Conservation (phyloP, 2,888 invertebrate species). For the Plagodis pulveraria region DNA sequence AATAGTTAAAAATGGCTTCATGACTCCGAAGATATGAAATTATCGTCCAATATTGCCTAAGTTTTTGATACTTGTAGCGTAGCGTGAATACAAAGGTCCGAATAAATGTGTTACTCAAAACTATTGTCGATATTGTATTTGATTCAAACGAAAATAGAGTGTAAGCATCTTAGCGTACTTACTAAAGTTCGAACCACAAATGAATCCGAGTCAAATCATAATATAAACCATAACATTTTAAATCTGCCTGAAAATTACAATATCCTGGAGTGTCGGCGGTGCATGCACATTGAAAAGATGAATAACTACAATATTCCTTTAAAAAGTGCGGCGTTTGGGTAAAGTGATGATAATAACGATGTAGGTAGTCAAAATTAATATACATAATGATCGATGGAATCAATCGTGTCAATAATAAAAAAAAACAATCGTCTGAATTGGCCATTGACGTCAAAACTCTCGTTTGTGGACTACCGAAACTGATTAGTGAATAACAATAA, state of each 20-base stretch:
- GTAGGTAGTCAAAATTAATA: background rate
- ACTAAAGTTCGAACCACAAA: slow-evolving; percentile 17
- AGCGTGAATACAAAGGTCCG: slow-evolving; percentile 4
- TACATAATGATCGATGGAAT: no score
- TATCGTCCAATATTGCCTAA: background rate
- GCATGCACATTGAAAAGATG: no score
- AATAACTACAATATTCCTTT: no score
- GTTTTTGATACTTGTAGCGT: slow-evolving; percentile 7
- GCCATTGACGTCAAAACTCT: slow-evolving; percentile 10
- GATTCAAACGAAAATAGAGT: background rate
- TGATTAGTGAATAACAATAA: slow-evolving; percentile 30
- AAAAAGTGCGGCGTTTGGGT: background rate
- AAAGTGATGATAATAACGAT: background rate
- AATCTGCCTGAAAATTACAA: background rate
- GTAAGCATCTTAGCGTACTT: background rate
- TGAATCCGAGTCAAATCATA: slow-evolving; percentile 11
- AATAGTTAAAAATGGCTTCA: no score
- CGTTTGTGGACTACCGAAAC: slow-evolving; percentile 4
- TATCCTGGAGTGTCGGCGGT: background rate
- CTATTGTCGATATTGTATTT: background rate
- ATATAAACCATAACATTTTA: slow-evolving; percentile 3
- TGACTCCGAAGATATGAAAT: no score
- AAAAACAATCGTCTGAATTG: slow-evolving; percentile 1
- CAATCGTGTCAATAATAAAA: no score
- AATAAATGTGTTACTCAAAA: slow-evolving; percentile 19